Conservation (phyloP, 1,140 invertebrate species). For the Arctopsyche grandis region DNA sequence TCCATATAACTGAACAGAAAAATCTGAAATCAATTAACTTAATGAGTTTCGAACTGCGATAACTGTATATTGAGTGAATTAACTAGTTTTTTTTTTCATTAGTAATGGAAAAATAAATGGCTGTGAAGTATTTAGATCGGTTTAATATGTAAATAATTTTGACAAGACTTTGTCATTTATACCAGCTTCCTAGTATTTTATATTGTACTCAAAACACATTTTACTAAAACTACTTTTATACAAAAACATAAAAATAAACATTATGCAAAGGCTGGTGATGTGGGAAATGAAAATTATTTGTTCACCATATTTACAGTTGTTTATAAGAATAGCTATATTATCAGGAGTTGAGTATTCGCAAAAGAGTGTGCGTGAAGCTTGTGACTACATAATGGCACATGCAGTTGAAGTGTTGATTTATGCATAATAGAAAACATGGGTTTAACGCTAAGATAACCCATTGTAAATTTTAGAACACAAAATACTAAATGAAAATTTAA, state of each 20-base stretch:
- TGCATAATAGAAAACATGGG: too few species aligned
- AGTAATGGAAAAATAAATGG: constrained; percentile 54
- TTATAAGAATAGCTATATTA: too few species aligned
- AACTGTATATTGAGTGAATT: constrained; percentile 46
- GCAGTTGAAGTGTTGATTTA: too few species aligned
- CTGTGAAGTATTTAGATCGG: constrained; percentile 50
- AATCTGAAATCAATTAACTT: constrained; percentile 1
- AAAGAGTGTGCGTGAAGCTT: too few species aligned
- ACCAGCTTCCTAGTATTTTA: constrained; percentile 39
- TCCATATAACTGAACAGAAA: neutral
- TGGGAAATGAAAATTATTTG: neutral
- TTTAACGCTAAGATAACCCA: too few species aligned
- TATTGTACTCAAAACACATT: constrained; percentile 8
- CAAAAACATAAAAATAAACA: neutral
- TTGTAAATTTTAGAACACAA: too few species aligned
- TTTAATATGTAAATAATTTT: constrained; percentile 34
- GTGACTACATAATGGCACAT: too few species aligned
- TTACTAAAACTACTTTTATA: constrained; percentile 3
- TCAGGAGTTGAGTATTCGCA: too few species aligned
- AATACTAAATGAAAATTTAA: neutral
- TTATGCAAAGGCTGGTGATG: constrained; percentile 24
- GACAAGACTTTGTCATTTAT: constrained; percentile 35
- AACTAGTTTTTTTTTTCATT: constrained; percentile 54
- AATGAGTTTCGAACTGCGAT: constrained; percentile 6
- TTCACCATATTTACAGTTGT: too few species aligned